Conservation (phyloP, 2,113 vertebrate species). For the Anhinga rufa region DNA sequence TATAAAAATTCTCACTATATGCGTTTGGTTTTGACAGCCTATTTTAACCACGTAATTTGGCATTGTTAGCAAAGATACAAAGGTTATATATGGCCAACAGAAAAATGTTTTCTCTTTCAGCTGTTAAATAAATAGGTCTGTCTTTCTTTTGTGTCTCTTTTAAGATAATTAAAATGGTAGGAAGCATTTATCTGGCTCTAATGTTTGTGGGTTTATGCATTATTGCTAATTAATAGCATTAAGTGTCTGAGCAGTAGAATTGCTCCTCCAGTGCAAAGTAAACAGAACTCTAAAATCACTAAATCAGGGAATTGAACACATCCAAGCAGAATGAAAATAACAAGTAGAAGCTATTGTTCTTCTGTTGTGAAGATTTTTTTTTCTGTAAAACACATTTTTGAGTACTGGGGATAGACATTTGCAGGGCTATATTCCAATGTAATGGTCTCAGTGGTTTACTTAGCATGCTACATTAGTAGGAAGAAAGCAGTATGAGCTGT, state of each 20-base stretch:
- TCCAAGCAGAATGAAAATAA: not conserved
- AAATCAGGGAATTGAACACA: constrained; percentile 9
- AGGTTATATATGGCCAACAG: not conserved
- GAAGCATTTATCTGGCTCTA: constrained; percentile 26
- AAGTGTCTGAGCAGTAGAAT: constrained; percentile 23
- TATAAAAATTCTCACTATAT: not conserved
- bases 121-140: not conserved
- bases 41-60: not conserved
- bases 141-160: constrained; percentile 15
- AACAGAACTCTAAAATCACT: constrained; percentile 29
- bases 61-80: constrained; percentile 1
- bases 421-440: not conserved
- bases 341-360: not conserved
- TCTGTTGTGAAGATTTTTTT: not conserved
- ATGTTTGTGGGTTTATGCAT: not conserved
- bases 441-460: not conserved
- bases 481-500: not conserved
- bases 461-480: not conserved
- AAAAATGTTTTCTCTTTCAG: not conserved
- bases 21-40: not conserved
- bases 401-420: not conserved
- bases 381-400: not conserved
- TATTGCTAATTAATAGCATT: constrained; percentile 61
- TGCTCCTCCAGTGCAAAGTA: not conserved
- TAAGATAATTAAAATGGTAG: constrained; percentile 51